Evolutionary conservation across 2,113 vertebrate species (phyloP).

Genomic region (Apteryx owenii): DNA sequence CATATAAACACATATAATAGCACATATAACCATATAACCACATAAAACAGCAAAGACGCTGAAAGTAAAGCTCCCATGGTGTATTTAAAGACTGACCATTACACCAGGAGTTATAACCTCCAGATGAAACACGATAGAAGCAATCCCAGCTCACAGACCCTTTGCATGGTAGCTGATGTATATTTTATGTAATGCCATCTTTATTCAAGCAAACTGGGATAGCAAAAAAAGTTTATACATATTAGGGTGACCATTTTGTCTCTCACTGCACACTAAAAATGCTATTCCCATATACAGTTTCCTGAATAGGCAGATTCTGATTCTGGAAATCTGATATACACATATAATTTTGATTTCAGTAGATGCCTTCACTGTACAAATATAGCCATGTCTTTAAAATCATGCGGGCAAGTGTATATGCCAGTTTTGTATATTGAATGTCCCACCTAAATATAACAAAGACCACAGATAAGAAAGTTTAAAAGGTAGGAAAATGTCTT

Average conservation of each 20-base stretch:
- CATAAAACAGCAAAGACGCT: neutral
- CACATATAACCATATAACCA: too few relatives aligned
- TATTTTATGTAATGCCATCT: neutral
- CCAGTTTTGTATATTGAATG: neutral
- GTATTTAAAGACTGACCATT: neutral
- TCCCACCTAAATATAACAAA: neutral
- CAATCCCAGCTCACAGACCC: neutral
- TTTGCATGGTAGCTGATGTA: neutral
- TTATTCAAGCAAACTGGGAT: neutral
- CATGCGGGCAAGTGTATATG: neutral
- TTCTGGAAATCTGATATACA: neutral
- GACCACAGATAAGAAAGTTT: neutral
- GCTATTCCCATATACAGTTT: neutral
- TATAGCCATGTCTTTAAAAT: neutral
- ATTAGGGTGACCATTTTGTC: neutral
- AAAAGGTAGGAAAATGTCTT: neutral
- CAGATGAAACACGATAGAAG: neutral
- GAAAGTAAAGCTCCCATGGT: neutral
- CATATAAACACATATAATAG: neutral
- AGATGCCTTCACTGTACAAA: neutral
- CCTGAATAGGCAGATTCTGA: neutral
- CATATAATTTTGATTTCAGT: neutral
- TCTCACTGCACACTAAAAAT: neutral
- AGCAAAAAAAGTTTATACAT: neutral
- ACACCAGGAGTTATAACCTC: neutral